phyloP scores from a whole-genome alignment of 2,797 vertebrate species.

The Lagocephalus sceleratus region DNA sequence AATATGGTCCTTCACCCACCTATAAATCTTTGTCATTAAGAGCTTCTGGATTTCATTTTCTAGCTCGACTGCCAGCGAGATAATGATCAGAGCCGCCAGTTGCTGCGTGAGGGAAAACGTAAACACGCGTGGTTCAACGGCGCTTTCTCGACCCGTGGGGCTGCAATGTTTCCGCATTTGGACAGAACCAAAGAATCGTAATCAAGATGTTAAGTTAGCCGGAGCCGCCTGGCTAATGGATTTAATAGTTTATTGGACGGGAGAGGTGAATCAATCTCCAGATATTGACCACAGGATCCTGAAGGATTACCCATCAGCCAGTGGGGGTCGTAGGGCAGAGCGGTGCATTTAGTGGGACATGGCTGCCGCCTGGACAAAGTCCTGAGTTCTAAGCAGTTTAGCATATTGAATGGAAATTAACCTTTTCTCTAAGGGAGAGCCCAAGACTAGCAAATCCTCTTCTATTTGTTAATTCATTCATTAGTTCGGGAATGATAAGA shows the following conservation, averaged over 20 bases:
- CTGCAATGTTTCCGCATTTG: slow-evolving; percentile 38
- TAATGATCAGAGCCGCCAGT: slow-evolving; percentile 40
- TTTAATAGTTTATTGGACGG: slow-evolving; percentile 78
- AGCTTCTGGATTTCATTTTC: slow-evolving; percentile 51
- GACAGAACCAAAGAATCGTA: slow-evolving; percentile 37
- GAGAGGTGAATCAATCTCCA: slow-evolving; percentile 77
- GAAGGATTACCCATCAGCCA: slow-evolving; percentile 65
- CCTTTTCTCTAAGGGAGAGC: slow-evolving; percentile 50
- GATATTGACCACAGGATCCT: slow-evolving; percentile 69
- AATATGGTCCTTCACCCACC: slow-evolving; percentile 49
- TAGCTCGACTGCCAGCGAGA: slow-evolving; percentile 29
- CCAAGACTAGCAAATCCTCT: slow-evolving; percentile 64
- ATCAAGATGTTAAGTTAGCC: slow-evolving; percentile 77
- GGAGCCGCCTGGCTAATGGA: slow-evolving; percentile 67
- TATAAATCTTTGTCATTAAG: slow-evolving; percentile 61
- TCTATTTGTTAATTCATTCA: slow-evolving; percentile 66
- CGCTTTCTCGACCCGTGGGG: background rate
- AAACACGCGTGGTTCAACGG: too few relatives aligned
- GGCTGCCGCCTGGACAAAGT: slow-evolving; percentile 51
- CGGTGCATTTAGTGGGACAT: slow-evolving; percentile 34
- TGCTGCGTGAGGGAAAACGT: slow-evolving; percentile 1
- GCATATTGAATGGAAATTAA: slow-evolving; percentile 74
- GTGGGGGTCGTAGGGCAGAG: slow-evolving; percentile 49
- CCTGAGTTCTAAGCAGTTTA: slow-evolving; percentile 60
- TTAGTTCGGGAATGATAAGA: slow-evolving; percentile 44